Conservation (phyloP, 2,797 vertebrate species). For the Gymnoscopelus braueri region DNA sequence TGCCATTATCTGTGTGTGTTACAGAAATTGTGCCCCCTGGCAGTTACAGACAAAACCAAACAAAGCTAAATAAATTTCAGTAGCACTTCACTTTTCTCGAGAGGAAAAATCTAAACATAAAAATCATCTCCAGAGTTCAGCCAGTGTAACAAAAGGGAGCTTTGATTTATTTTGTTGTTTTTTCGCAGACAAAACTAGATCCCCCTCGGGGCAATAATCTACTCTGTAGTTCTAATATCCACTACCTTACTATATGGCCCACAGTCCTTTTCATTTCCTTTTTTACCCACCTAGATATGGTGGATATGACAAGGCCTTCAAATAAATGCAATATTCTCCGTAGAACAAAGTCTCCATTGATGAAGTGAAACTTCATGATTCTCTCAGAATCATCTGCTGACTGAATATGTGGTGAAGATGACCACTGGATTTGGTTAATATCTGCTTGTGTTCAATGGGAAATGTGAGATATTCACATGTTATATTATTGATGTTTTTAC, state of each 20-base stretch:
- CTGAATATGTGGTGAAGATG: constrained; percentile 54
- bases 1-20: constrained; percentile 78
- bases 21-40: constrained; percentile 32
- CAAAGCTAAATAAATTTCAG: constrained; percentile 20
- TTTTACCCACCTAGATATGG: constrained; percentile 59
- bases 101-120: constrained; percentile 61
- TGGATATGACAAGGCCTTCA: constrained; percentile 63
- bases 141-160: constrained; percentile 62
- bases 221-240: constrained; percentile 68
- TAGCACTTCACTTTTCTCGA: constrained; percentile 60
- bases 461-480: constrained; percentile 7
- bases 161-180: constrained; percentile 79
- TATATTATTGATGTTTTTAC: constrained; percentile 24
- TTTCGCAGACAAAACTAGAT: constrained; percentile 71
- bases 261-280: constrained; percentile 72
- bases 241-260: constrained; percentile 62
- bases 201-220: constrained; percentile 71
- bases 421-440: neutral
- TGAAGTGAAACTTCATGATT: constrained; percentile 62
- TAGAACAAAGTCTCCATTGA: constrained; percentile 47
- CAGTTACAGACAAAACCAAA: constrained; percentile 30
- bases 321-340: constrained; percentile 56
- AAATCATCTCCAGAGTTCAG: constrained; percentile 63
- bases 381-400: constrained; percentile 49
- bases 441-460: constrained; percentile 37